These are phyloP conservation scores for Eupithecia subumbrata DNA, from an alignment of 2,888 invertebrate species.

Conservation along the genomic window DNA sequence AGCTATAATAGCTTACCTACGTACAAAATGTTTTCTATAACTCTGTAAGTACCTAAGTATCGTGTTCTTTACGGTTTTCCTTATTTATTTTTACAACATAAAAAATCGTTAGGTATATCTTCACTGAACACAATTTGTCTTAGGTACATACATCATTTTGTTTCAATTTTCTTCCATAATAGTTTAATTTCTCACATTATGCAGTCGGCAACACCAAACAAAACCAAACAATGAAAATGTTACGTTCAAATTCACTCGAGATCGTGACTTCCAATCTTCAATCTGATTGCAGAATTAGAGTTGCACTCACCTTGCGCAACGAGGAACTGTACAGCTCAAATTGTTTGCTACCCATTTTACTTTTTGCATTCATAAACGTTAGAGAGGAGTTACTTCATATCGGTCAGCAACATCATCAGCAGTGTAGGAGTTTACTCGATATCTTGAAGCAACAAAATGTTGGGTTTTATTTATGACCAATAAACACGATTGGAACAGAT, in stretches of 20 bases:
- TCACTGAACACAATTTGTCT: too few species aligned
- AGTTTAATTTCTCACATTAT: too few species aligned
- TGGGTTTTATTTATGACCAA: neutral
- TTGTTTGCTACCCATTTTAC: neutral
- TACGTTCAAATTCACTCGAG: constrained; percentile 5
- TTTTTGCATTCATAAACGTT: constrained; percentile 10
- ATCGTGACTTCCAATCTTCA: constrained; percentile 28
- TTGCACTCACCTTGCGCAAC: constrained; percentile 27
- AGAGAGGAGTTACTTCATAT: constrained; percentile 4
- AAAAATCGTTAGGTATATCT: too few species aligned
- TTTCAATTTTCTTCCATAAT: too few species aligned
- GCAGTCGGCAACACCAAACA: too few species aligned
- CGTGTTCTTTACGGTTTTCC: too few species aligned
- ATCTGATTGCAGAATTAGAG: constrained; percentile 26
- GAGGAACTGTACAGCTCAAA: constrained; percentile 20
- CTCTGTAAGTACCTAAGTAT: too few species aligned
- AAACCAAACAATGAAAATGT: neutral
- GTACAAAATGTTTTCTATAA: too few species aligned
- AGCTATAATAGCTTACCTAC: too few species aligned
- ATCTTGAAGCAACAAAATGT: neutral
- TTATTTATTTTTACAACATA: too few species aligned
- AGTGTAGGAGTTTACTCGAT: neutral
- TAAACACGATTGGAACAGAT: too few species aligned
- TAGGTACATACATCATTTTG: too few species aligned
- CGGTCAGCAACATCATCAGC: neutral